Conservation (phyloP, 2,113 vertebrate species). For the Sialia sialis region DNA sequence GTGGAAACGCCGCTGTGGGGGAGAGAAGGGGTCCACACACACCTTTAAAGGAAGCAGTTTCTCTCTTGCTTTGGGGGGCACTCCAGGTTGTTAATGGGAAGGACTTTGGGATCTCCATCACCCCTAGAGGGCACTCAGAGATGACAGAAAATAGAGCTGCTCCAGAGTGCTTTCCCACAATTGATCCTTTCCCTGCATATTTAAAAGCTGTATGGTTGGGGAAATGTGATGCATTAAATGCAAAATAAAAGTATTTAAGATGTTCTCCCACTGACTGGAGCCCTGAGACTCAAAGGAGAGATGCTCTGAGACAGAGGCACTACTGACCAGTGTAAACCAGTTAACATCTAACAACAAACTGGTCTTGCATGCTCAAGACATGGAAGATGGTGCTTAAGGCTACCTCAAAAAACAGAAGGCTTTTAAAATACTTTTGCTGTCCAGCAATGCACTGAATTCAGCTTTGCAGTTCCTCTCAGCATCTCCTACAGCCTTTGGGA, state of each 20-base stretch:
- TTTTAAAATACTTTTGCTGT: background rate
- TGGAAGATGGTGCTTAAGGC: background rate
- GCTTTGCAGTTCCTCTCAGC: background rate
- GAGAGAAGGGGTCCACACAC: background rate
- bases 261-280: background rate
- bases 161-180: background rate
- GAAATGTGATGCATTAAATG: background rate
- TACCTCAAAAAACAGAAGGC: background rate
- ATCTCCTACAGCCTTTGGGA: background rate
- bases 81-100: background rate
- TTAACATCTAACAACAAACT: background rate
- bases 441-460: background rate
- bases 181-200: background rate
- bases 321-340: background rate
- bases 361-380: background rate
- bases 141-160: background rate
- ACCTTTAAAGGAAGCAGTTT: background rate
- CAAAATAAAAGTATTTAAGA: background rate
- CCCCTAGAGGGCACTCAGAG: slow-evolving; percentile 7
- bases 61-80: background rate
- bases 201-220: background rate
- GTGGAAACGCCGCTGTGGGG: slow-evolving; percentile 90
- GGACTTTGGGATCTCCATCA: background rate
- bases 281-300: background rate
- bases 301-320: background rate